These are phyloP conservation scores for Pandemis heparana DNA, from an alignment of 2,888 invertebrate species.

Conservation along the genomic window DNA sequence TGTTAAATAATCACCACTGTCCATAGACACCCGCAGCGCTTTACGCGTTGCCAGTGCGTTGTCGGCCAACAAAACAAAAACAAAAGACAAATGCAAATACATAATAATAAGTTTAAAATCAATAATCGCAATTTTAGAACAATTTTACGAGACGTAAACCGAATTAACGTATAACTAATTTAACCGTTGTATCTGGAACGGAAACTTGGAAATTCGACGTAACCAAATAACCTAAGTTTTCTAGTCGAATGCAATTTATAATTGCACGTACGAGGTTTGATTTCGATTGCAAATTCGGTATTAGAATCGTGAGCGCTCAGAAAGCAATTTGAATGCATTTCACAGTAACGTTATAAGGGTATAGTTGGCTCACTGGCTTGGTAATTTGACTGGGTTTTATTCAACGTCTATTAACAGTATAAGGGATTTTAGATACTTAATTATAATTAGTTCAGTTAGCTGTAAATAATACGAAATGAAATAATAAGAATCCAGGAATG, in stretches of 20 bases:
- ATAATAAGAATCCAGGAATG: too few relatives aligned
- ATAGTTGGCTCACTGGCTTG: constrained; percentile 36
- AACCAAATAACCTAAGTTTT: constrained; percentile 15
- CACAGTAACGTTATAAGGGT: constrained; percentile 26
- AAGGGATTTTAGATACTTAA: not conserved
- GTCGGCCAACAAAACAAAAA: too few relatives aligned
- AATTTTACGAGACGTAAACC: too few relatives aligned
- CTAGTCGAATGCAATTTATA: constrained; percentile 41
- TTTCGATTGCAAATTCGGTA: constrained; percentile 39
- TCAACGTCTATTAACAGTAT: constrained; percentile 6
- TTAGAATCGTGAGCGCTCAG: constrained; percentile 40
- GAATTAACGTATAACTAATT: not conserved
- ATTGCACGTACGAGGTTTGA: constrained; percentile 42
- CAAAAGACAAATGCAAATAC: too few relatives aligned
- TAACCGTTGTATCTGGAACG: not conserved
- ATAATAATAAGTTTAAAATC: too few relatives aligned
- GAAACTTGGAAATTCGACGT: not conserved
- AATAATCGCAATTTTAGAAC: too few relatives aligned
- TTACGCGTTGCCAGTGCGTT: too few relatives aligned
- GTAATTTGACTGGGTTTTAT: constrained; percentile 33
- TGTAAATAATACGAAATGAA: too few relatives aligned
- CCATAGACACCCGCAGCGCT: too few relatives aligned
- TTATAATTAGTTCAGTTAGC: too few relatives aligned
- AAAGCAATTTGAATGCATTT: constrained; percentile 42
- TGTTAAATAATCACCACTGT: too few relatives aligned